Evolutionary conservation across 2,888 invertebrate genomes (phyloP).

Genomic region (Orchestes rusci): DNA sequence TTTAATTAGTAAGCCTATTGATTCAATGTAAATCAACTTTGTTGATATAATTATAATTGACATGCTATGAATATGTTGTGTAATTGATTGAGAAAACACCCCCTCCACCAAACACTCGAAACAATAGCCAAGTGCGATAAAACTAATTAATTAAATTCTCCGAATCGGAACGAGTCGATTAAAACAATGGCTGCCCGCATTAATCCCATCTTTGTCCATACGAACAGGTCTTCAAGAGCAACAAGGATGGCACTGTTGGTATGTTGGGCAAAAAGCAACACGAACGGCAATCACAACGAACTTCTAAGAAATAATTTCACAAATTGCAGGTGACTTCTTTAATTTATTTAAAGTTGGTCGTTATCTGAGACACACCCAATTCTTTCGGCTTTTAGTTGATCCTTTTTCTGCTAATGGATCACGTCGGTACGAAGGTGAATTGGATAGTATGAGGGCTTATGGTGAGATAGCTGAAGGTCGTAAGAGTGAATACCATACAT

Average conservation of each 20-base stretch:
- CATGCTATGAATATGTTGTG: too few relatives aligned
- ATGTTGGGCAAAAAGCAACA: neutral
- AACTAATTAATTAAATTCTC: conserved; percentile 40
- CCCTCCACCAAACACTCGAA: too few relatives aligned
- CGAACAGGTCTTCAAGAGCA: too few relatives aligned
- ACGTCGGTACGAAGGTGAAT: conserved; percentile 27
- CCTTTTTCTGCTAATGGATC: conserved; percentile 17
- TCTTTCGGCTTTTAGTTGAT: conserved; percentile 19
- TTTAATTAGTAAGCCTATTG: too few relatives aligned
- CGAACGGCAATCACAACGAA: conserved; percentile 24
- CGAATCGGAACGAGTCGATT: conserved; percentile 29
- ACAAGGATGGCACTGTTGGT: too few relatives aligned
- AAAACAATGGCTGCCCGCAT: conserved; percentile 28
- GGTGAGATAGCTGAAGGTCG: too few relatives aligned
- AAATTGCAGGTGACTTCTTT: conserved; percentile 44
- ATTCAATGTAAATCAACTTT: too few relatives aligned
- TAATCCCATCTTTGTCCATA: too few relatives aligned
- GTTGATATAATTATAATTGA: too few relatives aligned
- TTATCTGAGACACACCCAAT: conserved; percentile 22
- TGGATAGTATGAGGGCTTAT: too few relatives aligned
- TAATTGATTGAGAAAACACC: too few relatives aligned
- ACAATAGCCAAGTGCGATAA: conserved; percentile 32
- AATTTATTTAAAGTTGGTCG: conserved; percentile 28
- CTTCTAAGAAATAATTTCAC: conserved; percentile 45
- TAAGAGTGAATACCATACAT: too few relatives aligned